Percentiles rank a stretch among this genome's conserved stretches.
phyloP scores from a whole-genome alignment of 2,113 vertebrate species.

The Thermophis baileyi region DNA sequence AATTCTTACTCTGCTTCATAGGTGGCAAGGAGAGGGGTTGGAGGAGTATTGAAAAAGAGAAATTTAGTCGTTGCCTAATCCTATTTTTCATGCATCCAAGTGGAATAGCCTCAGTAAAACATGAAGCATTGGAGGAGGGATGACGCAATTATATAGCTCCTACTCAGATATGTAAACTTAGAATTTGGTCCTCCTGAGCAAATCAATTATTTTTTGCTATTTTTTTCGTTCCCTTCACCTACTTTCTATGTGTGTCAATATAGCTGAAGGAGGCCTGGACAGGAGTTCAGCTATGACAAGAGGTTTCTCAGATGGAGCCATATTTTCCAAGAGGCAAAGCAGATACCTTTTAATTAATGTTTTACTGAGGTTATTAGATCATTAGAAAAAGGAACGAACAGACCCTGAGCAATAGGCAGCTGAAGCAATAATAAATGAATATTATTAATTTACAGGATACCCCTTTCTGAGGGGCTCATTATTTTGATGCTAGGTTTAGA shows the following conservation, averaged over 20 bases:
- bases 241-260: not conserved
- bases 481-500: not conserved
- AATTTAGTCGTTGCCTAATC: not conserved
- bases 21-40: not conserved
- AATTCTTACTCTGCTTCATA: not conserved
- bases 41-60: not conserved
- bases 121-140: not conserved
- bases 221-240: not conserved
- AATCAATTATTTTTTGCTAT: not conserved
- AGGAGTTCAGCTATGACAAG: not conserved
- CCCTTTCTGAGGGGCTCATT: not conserved
- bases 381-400: not conserved
- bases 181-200: not conserved
- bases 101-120: not conserved
- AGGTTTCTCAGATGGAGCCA: not conserved
- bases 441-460: not conserved
- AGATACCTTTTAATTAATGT: not conserved
- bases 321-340: not conserved
- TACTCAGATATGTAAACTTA: not conserved
- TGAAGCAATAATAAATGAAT: not conserved
- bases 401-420: not conserved
- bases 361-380: not conserved
- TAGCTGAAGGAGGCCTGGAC: not conserved
- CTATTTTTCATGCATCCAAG: not conserved
- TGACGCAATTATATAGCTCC: not conserved